Evolutionary conservation across 2,797 vertebrate species (phyloP), one percentile per base, ranked within the genome.

Genomic region (Forpus xanthops): DNA sequence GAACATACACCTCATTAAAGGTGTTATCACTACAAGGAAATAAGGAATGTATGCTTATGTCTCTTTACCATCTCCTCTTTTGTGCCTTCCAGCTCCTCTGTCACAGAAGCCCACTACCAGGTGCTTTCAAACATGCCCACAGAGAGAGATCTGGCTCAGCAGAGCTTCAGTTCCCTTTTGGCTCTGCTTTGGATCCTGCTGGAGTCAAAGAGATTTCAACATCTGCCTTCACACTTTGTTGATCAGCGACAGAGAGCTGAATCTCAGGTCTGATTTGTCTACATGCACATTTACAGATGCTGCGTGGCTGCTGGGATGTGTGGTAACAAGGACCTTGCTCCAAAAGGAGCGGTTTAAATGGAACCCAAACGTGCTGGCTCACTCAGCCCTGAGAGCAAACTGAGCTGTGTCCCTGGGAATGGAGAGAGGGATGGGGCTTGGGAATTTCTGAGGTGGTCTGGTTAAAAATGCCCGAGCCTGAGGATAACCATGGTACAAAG

Each of bases 331-430:
- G 62, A 16, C 35, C 84, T 84, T 31, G 47, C 27, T 85, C 74
- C 77, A 70, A 42, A 81, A 11, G 0, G 6, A 86, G 31, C 6
- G 1, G 7, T 55, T 91, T 49, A 15, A 49, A 12, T 50, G 11
- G 41, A 28, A 30, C 16, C 10, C 5, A 2, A 25, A 31, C 0
- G 0, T 0, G 0, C 2, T 19, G 28, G 31, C 15, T 50, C 45
- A 12, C 0, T 0, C 30, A 12, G 71, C 60, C 60, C 80, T 25
- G 49, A 0, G 45, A 31, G 87, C 35, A 58, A 55, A 50, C 1
- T 0, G 28, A 62, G 64, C 60, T 60, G n/a, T 35, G 11, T 3
- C 80, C 2, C 11, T 60, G 39, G 84, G 72, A 88, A 52, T 3
- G 15, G 72, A 62, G 61, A 41, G 19, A 31, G 24, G 9, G 20